Percentiles rank a stretch among this genome's conserved stretches.
Evolutionary conservation across 1,140 invertebrate genomes (phyloP).

Genomic region (Hypothenemus hampei): DNA sequence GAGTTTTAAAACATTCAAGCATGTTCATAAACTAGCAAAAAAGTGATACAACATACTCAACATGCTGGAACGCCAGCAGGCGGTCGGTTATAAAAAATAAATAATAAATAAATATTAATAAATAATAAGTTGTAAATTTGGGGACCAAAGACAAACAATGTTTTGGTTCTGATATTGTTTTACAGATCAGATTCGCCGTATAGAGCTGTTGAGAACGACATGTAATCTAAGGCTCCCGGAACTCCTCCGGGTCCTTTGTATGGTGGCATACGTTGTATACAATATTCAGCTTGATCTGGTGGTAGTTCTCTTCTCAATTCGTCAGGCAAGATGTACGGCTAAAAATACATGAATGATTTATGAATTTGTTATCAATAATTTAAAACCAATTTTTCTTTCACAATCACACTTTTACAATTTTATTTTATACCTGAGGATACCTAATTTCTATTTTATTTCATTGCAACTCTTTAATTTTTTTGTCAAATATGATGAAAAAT

Average conservation of each 20-base stretch:
- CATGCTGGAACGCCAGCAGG: constrained; percentile 9
- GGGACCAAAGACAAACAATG: constrained; percentile 18
- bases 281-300: constrained; percentile 98
- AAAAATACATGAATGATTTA: too few species aligned
- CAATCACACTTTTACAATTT: too few species aligned
- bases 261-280: constrained; percentile 96
- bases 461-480: too few species aligned
- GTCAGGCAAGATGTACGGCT: constrained; percentile 97
- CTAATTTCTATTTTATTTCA: too few species aligned
- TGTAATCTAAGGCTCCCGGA: constrained; percentile 94
- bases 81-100: constrained; percentile 20
- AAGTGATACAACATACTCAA: neutral
- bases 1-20: too few species aligned
- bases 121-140: constrained; percentile 16
- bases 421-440: too few species aligned
- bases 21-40: constrained; percentile 5
- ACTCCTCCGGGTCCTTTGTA: constrained; percentile 80
- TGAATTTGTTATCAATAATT: too few species aligned
- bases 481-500: too few species aligned
- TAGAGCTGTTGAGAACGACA: constrained; percentile 97
- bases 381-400: too few species aligned
- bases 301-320: constrained; percentile 95
- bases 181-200: constrained; percentile 98
- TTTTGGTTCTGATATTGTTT: constrained; percentile 6
- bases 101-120: constrained; percentile 17